Conservation (phyloP, 2,113 vertebrate genomes). For the Cyanoramphus novaezelandiae region DNA sequence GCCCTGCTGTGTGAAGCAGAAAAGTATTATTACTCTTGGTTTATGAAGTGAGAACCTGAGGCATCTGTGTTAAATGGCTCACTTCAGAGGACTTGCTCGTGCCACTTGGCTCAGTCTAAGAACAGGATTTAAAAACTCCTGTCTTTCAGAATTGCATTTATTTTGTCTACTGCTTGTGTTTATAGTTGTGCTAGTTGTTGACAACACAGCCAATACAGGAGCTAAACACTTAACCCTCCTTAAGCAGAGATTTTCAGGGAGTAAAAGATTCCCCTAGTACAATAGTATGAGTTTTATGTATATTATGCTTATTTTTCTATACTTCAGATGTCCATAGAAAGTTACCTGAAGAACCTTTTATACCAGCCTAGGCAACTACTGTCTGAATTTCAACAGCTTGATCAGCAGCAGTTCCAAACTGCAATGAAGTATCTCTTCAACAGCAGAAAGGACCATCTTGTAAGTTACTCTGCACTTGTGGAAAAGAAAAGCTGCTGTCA, state of each 20-base stretch:
- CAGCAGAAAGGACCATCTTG: constrained; percentile 66
- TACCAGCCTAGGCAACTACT: constrained; percentile 75
- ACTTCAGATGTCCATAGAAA: constrained; percentile 70
- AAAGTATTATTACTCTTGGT: background rate
- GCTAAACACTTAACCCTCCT: background rate
- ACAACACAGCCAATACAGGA: background rate
- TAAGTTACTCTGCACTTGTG: constrained; percentile 38
- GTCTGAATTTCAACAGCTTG: constrained; percentile 67
- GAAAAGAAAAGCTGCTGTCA: background rate
- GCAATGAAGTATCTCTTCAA: constrained; percentile 74
- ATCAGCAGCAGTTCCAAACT: constrained; percentile 70
- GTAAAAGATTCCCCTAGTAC: background rate
- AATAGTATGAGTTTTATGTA: background rate
- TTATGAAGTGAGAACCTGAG: background rate
- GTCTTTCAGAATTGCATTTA: background rate
- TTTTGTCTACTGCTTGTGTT: background rate
- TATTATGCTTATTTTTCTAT: background rate
- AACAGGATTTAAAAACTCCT: background rate
- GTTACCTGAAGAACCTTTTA: constrained; percentile 68
- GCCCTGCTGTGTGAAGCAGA: background rate
- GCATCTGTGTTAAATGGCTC: background rate
- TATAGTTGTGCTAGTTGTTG: background rate
- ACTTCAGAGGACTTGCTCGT: background rate
- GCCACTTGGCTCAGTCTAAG: background rate
- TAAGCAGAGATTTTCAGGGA: background rate